phyloP scores from a whole-genome alignment of 2,888 invertebrate genomes.

The Melanostoma mellinum region DNA sequence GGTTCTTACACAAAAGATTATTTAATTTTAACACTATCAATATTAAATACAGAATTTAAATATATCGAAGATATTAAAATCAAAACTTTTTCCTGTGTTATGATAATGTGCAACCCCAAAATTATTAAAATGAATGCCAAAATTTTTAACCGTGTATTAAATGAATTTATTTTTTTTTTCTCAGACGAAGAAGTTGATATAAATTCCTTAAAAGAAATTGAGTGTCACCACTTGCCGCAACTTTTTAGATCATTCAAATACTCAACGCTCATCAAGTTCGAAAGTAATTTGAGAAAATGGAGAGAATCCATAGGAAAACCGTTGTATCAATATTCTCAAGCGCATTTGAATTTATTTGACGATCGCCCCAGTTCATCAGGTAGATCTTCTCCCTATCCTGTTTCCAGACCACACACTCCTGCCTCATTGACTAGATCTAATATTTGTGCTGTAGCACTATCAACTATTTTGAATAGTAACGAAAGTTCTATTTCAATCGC shows the following conservation, averaged over 20 bases:
- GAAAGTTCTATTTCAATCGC: not conserved
- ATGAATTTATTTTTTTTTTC: conserved; percentile 7
- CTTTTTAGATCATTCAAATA: conserved; percentile 70
- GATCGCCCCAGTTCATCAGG: conserved; percentile 6
- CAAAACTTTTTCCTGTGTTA: no score
- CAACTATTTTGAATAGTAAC: conserved; percentile 24
- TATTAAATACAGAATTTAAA: no score
- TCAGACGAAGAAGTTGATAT: conserved; percentile 15
- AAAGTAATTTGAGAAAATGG: conserved; percentile 74
- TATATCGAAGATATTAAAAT: no score
- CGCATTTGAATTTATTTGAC: not conserved
- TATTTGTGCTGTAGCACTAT: conserved; percentile 11
- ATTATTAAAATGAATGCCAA: no score
- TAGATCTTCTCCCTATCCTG: conserved; percentile 16
- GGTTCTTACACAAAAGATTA: no score
- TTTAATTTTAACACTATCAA: no score
- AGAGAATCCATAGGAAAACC: conserved; percentile 68
- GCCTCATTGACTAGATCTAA: not conserved
- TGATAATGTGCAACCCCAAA: no score
- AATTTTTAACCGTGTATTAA: no score
- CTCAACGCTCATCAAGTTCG: conserved; percentile 72
- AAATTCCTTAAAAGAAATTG: conserved; percentile 52
- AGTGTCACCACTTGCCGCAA: conserved; percentile 70
- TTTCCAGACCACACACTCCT: conserved; percentile 2
- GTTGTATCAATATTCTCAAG: conserved; percentile 9